Percentiles rank a stretch among this genome's conserved stretches.
These are phyloP conservation scores for Eidolon helvum DNA, from an alignment of 2,113 vertebrate species.

Conservation along the genomic window DNA sequence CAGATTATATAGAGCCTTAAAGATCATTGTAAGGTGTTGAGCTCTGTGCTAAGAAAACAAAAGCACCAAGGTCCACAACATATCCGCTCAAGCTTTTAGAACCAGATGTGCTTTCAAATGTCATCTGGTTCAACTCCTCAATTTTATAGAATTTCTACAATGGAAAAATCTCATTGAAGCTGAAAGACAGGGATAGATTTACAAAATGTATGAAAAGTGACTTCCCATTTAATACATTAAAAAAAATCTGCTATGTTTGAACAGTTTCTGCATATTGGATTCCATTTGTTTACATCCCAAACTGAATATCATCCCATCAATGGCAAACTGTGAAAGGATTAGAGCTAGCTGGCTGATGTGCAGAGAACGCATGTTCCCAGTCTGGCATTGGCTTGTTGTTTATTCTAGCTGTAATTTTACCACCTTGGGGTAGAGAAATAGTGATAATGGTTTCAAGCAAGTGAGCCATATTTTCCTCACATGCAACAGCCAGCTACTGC, in stretches of 20 bases:
- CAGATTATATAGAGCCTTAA: neutral
- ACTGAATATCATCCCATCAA: neutral
- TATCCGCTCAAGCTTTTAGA: neutral
- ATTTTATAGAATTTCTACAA: slow-evolving; percentile 28
- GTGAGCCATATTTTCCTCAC: neutral
- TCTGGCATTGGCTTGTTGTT: neutral
- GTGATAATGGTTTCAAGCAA: neutral
- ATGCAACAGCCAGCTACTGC: neutral
- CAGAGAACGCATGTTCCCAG: neutral
- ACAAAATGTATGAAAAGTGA: slow-evolving; percentile 2
- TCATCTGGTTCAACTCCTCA: slow-evolving; percentile 26
- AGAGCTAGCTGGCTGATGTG: neutral
- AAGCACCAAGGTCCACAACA: neutral
- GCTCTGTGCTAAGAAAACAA: neutral
- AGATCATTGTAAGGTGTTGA: neutral
- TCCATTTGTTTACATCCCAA: slow-evolving; percentile 42
- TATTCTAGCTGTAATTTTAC: neutral
- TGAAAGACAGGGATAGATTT: slow-evolving; percentile 11
- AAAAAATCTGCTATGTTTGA: slow-evolving; percentile 37
- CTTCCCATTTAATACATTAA: slow-evolving; percentile 30
- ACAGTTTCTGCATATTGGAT: slow-evolving; percentile 28
- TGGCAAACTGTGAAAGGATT: neutral
- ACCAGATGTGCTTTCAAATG: slow-evolving; percentile 28
- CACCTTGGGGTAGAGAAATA: neutral
- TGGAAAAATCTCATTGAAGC: neutral